These are phyloP conservation scores for Cynoglossus semilaevis DNA, from an alignment of 2,113 vertebrate species.

Conservation along the genomic window DNA sequence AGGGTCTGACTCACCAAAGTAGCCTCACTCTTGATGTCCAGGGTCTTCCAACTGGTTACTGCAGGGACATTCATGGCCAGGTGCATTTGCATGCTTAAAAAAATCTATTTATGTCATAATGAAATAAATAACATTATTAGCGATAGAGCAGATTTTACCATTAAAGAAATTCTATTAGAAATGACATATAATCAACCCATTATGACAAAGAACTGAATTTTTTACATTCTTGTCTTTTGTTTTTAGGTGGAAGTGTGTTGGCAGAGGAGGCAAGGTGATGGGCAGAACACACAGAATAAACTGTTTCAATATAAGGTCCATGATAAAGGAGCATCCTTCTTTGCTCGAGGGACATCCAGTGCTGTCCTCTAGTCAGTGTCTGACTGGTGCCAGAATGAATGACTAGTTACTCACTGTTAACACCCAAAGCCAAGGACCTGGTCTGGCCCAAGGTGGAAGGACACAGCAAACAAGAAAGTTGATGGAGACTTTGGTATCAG, in stretches of 20 bases:
- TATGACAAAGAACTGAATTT: no score
- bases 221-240: neutral
- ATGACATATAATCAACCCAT: no score
- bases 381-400: neutral
- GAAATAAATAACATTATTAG: no score
- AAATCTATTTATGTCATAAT: no score
- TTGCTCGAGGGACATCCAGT: slow-evolving; percentile 85
- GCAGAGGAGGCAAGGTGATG: slow-evolving; percentile 56
- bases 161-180: no score
- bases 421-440: neutral
- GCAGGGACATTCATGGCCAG: slow-evolving; percentile 93
- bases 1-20: slow-evolving; percentile 84
- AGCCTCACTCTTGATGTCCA: slow-evolving; percentile 81
- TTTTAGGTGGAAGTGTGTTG: slow-evolving; percentile 84
- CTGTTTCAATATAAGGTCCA: slow-evolving; percentile 93
- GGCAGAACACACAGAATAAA: slow-evolving; percentile 53
- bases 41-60: slow-evolving; percentile 89
- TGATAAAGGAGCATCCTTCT: slow-evolving; percentile 88
- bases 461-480: neutral
- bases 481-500: no score
- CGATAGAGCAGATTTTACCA: no score
- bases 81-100: slow-evolving; percentile 56
- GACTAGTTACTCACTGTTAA: neutral
- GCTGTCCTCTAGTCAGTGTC: slow-evolving; percentile 80
- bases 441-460: neutral